These are phyloP conservation scores for Proterorhinus semilunaris DNA, from an alignment of 2,113 vertebrate genomes.

Conservation along the genomic window DNA sequence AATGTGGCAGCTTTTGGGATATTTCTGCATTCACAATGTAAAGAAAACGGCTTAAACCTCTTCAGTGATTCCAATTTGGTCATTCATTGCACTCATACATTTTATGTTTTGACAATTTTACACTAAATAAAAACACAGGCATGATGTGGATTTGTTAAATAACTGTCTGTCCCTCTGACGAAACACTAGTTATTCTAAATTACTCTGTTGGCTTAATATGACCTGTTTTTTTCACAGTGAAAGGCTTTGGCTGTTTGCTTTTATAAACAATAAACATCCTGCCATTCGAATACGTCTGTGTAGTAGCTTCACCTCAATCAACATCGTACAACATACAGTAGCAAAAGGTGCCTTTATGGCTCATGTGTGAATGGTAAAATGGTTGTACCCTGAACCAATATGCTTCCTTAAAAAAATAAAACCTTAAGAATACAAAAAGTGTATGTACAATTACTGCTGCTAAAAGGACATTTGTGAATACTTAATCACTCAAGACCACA, in stretches of 20 bases:
- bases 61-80: background rate
- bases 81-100: background rate
- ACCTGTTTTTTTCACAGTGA: background rate
- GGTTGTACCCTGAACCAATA: too few relatives aligned
- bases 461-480: too few relatives aligned
- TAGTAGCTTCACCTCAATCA: background rate
- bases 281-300: background rate
- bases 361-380: too few relatives aligned
- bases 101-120: background rate
- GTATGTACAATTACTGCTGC: too few relatives aligned
- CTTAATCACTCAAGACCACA: too few relatives aligned
- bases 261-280: constrained; percentile 7
- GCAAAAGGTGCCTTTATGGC: too few relatives aligned
- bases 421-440: too few relatives aligned
- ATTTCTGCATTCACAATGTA: background rate
- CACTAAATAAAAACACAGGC: background rate
- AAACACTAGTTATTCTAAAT: background rate
- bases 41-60: background rate
- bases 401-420: too few relatives aligned
- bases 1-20: background rate
- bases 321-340: too few relatives aligned
- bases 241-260: background rate
- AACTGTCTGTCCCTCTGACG: background rate
- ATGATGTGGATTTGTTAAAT: background rate
- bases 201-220: background rate